phyloP scores from a whole-genome alignment of 2,113 vertebrate species.

The Heptranchias perlo region DNA sequence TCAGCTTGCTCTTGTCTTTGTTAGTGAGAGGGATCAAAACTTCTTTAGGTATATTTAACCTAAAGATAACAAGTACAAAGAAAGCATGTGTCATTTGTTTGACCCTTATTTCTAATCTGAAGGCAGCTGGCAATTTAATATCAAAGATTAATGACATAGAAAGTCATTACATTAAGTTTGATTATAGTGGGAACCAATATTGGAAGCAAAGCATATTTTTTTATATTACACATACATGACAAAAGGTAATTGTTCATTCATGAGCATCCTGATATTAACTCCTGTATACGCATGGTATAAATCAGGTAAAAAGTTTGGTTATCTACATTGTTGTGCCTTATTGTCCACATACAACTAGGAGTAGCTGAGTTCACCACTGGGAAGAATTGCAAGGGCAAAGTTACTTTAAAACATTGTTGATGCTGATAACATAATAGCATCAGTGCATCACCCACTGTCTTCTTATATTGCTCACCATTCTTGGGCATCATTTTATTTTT shows the following conservation, averaged over 20 bases:
- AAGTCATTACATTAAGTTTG: neutral
- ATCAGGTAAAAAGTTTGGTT: neutral
- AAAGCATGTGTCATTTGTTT: neutral
- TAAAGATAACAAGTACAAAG: constrained; percentile 47
- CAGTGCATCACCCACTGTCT: neutral
- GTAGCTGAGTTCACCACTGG: neutral
- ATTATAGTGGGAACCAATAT: neutral
- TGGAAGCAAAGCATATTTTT: neutral
- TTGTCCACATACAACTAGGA: neutral
- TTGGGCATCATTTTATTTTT: neutral
- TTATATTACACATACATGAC: neutral
- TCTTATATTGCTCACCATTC: neutral
- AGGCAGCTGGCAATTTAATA: neutral
- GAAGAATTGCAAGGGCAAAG: neutral
- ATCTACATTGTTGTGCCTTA: neutral
- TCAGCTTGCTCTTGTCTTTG: constrained; percentile 75
- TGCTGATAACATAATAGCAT: neutral
- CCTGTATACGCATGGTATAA: neutral
- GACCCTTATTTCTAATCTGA: neutral
- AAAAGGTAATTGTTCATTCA: neutral
- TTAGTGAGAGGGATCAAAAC: constrained; percentile 74
- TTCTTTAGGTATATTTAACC: constrained; percentile 69
- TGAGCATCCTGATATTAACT: neutral
- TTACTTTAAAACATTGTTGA: neutral
- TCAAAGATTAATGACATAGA: neutral